Evolutionary conservation across 2,888 invertebrate species (phyloP), one percentile per base, ranked within the genome.

Genomic region (Gordius sp.): DNA sequence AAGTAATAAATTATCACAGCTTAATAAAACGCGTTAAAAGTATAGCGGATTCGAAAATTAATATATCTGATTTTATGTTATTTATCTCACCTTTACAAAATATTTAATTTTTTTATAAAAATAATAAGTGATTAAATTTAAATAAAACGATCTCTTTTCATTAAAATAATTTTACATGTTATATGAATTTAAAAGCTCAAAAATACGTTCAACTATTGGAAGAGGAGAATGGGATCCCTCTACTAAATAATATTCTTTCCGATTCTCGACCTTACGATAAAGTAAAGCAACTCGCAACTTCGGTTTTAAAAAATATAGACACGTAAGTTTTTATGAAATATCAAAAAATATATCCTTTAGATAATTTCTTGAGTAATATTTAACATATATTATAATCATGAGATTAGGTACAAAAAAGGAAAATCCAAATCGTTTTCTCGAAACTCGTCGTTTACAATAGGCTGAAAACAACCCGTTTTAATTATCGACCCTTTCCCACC

Each of bases 121-220:
- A 13, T 33, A n/a, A n/a, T 33, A 13, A 33, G 39, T 33, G 8
- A 33, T 33, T n/a, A n/a, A 33, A 33, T n/a, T 33, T n/a, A 33
- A 33, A 33, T 33, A 33, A 13, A 33, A 33, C 8, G 39, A 33
- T 13, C n/a, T 33, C 39, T n/a, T n/a, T 13, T 33, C 39, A 33
- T 33, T 8, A 13, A 33, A 33, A 33, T 13, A 33, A 33, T 13
- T 13, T 13, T 33, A 33, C 39, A 33, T 13, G n/a, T 33, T 13
- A 13, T n/a, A 33, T 33, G 8, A 33, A 33, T 13, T 33, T 33
- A 13, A 33, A 33, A 87, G 86, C 86, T 41, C 78, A 79, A 59
- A 89, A 87, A 71, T 93, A 93, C 72, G 91, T 89, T 69, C 73
- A 75, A 60, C 74, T 89, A 65, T 78, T 93, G 52, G 79, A 80